Conservation (phyloP, 2,888 invertebrate genomes). For the Brachycybe producta region DNA sequence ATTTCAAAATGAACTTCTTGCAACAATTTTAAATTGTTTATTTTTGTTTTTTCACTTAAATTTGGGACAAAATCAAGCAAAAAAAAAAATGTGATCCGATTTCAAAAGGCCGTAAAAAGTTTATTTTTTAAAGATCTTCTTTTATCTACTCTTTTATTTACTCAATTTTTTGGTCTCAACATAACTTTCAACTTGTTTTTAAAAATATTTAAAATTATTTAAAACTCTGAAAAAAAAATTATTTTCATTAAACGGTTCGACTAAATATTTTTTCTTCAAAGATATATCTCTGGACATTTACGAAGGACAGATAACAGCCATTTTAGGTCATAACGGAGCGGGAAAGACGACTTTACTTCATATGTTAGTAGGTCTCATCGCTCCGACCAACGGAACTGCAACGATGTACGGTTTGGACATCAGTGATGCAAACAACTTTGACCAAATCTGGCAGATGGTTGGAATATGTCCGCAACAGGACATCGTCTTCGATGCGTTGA, state of each 20-base stretch:
- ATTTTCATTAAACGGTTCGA: constrained; percentile 14
- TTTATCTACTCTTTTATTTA: too few relatives aligned
- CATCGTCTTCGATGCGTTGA: constrained; percentile 63
- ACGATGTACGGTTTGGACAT: constrained; percentile 63
- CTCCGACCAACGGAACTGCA: constrained; percentile 48
- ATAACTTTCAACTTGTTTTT: constrained; percentile 60
- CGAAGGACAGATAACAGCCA: constrained; percentile 73
- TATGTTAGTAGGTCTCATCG: constrained; percentile 54
- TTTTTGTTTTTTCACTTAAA: too few relatives aligned
- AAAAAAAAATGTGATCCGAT: too few relatives aligned
- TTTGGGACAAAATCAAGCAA: too few relatives aligned
- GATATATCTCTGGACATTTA: constrained; percentile 66
- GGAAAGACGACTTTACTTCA: constrained; percentile 78
- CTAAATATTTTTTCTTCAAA: too few relatives aligned
- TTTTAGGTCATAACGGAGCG: constrained; percentile 74
- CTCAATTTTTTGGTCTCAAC: too few relatives aligned
- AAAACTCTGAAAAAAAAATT: too few relatives aligned
- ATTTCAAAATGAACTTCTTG: too few relatives aligned
- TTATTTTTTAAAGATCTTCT: too few relatives aligned
- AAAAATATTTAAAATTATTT: constrained; percentile 27
- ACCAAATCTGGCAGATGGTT: constrained; percentile 62
- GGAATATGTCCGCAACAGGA: constrained; percentile 81
- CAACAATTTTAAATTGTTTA: too few relatives aligned
- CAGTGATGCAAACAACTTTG: constrained; percentile 59
- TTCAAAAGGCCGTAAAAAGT: too few relatives aligned